These are phyloP conservation scores for Chymomyza amoena DNA, from an alignment of 2,888 invertebrate genomes.

Conservation along the genomic window DNA sequence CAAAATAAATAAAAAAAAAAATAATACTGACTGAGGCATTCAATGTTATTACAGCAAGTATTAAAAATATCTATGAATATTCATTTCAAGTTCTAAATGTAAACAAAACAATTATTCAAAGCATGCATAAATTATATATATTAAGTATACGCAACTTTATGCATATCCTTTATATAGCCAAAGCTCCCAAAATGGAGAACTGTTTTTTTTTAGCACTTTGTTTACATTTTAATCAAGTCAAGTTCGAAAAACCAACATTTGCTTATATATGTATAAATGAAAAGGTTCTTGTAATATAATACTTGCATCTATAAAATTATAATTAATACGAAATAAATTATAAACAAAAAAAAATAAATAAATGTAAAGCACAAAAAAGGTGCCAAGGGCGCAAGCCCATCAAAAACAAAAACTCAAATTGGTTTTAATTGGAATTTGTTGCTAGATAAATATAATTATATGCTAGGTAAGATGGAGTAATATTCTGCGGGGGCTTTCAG, in stretches of 20 bases:
- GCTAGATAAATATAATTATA: neutral
- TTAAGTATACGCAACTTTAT: slow-evolving; percentile 20
- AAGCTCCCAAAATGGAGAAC: slow-evolving; percentile 35
- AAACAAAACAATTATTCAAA: slow-evolving; percentile 21
- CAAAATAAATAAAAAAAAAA: slow-evolving; percentile 15
- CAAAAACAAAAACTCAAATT: slow-evolving; percentile 30
- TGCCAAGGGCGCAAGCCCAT: slow-evolving; percentile 47
- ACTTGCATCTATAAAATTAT: neutral
- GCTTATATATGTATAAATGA: slow-evolving; percentile 15
- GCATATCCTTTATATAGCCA: slow-evolving; percentile 7
- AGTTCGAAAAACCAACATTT: slow-evolving; percentile 7
- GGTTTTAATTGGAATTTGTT: neutral
- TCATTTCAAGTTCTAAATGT: slow-evolving; percentile 38
- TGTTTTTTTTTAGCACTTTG: slow-evolving; percentile 30
- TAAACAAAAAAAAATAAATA: slow-evolving; percentile 2
- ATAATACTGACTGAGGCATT: slow-evolving; percentile 74
- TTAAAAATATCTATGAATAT: slow-evolving; percentile 29
- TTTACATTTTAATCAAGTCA: slow-evolving; percentile 37
- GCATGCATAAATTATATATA: neutral
- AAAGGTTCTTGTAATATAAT: neutral
- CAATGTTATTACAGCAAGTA: slow-evolving; percentile 61
- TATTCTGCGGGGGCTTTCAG: too few species aligned
- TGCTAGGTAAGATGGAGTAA: neutral
- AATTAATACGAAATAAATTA: slow-evolving; percentile 21
- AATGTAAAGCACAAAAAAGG: slow-evolving; percentile 52